Evolutionary conservation across 2,888 invertebrate species (phyloP).

Genomic region (Monopis laevigella): DNA sequence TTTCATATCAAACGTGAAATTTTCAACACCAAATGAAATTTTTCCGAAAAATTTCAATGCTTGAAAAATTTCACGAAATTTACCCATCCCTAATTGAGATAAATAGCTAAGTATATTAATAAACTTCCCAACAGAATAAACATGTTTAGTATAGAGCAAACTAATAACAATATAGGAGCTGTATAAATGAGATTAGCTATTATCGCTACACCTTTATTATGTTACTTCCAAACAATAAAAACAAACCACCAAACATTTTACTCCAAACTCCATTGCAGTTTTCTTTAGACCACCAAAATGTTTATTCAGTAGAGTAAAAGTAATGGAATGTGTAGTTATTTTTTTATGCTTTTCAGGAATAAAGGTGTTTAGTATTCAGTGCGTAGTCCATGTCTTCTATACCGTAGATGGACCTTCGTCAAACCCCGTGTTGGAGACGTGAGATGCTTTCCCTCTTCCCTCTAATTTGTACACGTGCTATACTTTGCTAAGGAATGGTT

Average conservation of each 20-base stretch:
- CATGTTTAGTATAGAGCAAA: too few species aligned
- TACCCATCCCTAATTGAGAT: too few species aligned
- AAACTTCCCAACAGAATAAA: too few species aligned
- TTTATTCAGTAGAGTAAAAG: not conserved
- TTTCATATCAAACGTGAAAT: too few species aligned
- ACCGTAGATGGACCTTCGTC: slow-evolving; percentile 21
- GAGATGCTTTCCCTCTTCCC: slow-evolving; percentile 24
- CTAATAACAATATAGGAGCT: slow-evolving; percentile 8
- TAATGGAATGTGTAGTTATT: slow-evolving; percentile 1
- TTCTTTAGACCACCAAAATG: not conserved
- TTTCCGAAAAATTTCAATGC: too few species aligned
- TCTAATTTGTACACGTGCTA: slow-evolving; percentile 3
- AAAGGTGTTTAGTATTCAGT: slow-evolving; percentile 26
- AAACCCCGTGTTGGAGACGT: slow-evolving; percentile 19
- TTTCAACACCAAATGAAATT: too few species aligned
- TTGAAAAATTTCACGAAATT: too few species aligned
- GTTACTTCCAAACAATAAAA: not conserved
- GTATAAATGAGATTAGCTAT: slow-evolving; percentile 9
- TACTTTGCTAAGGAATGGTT: slow-evolving; percentile 7
- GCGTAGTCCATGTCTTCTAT: slow-evolving; percentile 13
- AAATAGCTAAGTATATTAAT: too few species aligned
- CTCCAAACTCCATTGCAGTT: not conserved
- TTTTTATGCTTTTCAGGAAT: not conserved
- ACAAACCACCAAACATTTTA: not conserved
- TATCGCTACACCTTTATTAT: slow-evolving; percentile 2